phyloP scores from a whole-genome alignment of 2,888 invertebrate genomes.

The Drosophila imparisetae region DNA sequence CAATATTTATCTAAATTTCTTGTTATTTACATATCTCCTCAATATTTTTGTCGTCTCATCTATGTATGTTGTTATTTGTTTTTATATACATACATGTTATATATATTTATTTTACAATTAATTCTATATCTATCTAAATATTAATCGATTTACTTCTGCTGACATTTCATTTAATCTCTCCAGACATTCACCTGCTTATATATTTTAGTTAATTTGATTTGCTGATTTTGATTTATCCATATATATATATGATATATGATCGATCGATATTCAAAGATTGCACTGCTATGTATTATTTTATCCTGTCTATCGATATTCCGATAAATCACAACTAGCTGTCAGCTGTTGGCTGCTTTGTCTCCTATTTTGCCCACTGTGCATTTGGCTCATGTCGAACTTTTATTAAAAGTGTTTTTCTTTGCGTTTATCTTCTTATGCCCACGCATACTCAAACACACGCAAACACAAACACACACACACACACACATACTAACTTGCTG shows the following conservation, averaged over 20 bases:
- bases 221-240: background rate
- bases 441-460: constrained; percentile 9
- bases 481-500: background rate
- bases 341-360: background rate
- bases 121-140: background rate
- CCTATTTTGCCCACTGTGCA: constrained; percentile 31
- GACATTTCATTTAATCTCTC: background rate
- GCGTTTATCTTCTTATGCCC: constrained; percentile 45
- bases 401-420: constrained; percentile 65
- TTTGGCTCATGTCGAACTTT: constrained; percentile 54
- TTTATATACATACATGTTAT: background rate
- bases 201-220: background rate
- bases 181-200: no score
- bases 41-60: background rate
- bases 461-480: background rate
- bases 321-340: background rate
- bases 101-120: no score
- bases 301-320: background rate
- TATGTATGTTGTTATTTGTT: background rate
- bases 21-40: background rate
- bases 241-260: background rate
- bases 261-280: background rate
- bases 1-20: background rate
- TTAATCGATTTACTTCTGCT: background rate
- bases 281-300: background rate